phyloP scores from a whole-genome alignment of 2,797 vertebrate species.

The Rhabdomys pumilio region DNA sequence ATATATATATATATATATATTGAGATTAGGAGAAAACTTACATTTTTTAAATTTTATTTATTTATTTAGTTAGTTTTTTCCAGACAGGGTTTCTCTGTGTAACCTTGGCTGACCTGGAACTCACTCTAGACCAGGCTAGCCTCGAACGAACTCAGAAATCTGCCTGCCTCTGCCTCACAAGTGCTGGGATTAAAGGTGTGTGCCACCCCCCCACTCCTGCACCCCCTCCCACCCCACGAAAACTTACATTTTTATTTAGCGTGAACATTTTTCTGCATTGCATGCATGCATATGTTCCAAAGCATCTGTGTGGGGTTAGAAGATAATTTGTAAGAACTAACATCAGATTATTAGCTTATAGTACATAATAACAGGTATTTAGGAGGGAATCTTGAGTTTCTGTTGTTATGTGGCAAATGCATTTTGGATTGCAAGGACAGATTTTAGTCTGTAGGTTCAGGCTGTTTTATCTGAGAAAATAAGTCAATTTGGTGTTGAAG shows the following conservation, averaged over 20 bases:
- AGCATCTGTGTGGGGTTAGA: background rate
- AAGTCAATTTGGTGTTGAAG: background rate
- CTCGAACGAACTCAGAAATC: too few species aligned
- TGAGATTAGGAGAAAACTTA: background rate
- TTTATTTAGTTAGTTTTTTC: too few species aligned
- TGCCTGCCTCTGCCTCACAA: too few species aligned
- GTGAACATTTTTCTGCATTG: background rate
- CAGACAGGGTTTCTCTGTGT: too few species aligned
- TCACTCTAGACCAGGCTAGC: too few species aligned
- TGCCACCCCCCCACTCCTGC: too few species aligned
- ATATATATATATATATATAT: background rate
- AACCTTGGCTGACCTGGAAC: too few species aligned
- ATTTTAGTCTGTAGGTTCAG: background rate
- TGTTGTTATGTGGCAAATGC: background rate
- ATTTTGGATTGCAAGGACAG: background rate
- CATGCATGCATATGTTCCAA: background rate
- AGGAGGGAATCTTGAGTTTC: background rate
- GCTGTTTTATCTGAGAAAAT: background rate
- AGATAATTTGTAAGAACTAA: background rate
- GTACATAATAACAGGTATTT: background rate
- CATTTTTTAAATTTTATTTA: background rate
- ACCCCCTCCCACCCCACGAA: background rate
- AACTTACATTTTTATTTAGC: background rate
- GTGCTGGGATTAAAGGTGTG: too few species aligned
- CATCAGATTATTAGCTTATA: too few species aligned